Evolutionary conservation across 2,888 invertebrate genomes (phyloP).

Genomic region (Cancer borealis): DNA sequence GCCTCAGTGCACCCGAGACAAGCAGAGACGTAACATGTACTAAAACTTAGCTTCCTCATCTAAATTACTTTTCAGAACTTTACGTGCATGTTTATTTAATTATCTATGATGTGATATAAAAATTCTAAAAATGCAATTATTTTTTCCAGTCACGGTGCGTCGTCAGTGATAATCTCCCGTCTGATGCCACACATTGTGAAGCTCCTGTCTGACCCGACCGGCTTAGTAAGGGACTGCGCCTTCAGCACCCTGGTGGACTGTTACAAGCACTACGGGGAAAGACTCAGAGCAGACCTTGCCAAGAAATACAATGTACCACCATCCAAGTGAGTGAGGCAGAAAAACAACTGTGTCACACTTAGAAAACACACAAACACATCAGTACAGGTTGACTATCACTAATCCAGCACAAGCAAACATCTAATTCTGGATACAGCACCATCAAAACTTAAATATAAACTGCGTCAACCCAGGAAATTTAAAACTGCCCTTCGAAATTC

Average conservation of each 20-base stretch:
- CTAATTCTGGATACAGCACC: no score
- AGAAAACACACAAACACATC: not conserved
- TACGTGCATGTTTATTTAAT: not conserved
- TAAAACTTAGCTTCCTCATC: no score
- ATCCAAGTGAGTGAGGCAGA: constrained; percentile 80
- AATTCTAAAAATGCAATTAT: constrained; percentile 42
- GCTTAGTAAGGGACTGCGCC: constrained; percentile 92
- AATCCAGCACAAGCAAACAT: no score
- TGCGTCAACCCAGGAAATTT: no score
- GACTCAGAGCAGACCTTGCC: constrained; percentile 89
- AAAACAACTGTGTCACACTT: not conserved
- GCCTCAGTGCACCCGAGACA: no score
- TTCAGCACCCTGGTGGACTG: constrained; percentile 92
- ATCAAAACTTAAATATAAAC: no score
- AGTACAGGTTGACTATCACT: no score
- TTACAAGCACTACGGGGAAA: constrained; percentile 95
- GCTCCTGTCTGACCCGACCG: constrained; percentile 91
- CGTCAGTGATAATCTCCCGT: constrained; percentile 89
- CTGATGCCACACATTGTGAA: constrained; percentile 91
- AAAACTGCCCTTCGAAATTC: no score
- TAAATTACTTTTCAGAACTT: no score
- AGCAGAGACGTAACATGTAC: no score
- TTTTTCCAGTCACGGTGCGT: constrained; percentile 88
- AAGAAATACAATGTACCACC: constrained; percentile 85
- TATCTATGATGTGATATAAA: constrained; percentile 8